Base-by-base conservation (phyloP, 2,797 vertebrate genomes). In the Halcyon chelicuti region DNA sequence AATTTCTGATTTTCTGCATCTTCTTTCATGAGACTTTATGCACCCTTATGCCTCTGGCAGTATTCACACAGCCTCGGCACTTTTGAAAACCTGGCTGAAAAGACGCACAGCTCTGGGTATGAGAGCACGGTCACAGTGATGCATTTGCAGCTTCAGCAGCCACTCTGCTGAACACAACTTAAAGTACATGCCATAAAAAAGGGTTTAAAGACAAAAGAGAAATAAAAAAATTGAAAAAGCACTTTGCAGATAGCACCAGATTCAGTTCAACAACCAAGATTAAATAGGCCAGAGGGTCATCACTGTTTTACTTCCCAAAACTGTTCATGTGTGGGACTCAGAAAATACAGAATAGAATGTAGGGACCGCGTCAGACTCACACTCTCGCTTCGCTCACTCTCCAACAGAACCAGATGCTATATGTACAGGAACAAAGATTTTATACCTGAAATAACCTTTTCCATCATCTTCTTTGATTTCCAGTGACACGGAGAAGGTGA, bases 381-480 rank as follows among this genome's bases (percentile, higher is more conserved):
- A 4, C 37, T 52, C 65, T 21, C 33, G 22, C 3, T 20, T 63
- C 51, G 22, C 31, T 28, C 26, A 2, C 44, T 60, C 37, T 25
- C 37, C 65, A 65, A 37, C 29, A 87, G 67, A 82, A n/a, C 9
- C 31, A 51, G 6, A 28, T 0, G 6, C 12, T 44, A 31, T 8
- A 60, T 0, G 0, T 21, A 57, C 26, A 70, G 51, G 47, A 74
- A 86, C 8, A 3, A 84, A 86, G 44, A 76, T 51, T 29, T 18
- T 86, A 15, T 98, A 99, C 99, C 99, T 99, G 98, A 99, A 99
- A 79, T 99, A 99, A 46, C 99, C 99, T 97, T 99, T 99, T 76
- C 99, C 99, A 77, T 99, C 99, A 95, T 99, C 99, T 97, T 99
- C 99, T 95, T 98, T 99, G 97, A 99, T 99, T 97, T 99, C 99